Evolutionary conservation across 2,113 vertebrate genomes (phyloP), one percentile per base, ranked within the genome.

Genomic region (Gallinago jamesoni): DNA sequence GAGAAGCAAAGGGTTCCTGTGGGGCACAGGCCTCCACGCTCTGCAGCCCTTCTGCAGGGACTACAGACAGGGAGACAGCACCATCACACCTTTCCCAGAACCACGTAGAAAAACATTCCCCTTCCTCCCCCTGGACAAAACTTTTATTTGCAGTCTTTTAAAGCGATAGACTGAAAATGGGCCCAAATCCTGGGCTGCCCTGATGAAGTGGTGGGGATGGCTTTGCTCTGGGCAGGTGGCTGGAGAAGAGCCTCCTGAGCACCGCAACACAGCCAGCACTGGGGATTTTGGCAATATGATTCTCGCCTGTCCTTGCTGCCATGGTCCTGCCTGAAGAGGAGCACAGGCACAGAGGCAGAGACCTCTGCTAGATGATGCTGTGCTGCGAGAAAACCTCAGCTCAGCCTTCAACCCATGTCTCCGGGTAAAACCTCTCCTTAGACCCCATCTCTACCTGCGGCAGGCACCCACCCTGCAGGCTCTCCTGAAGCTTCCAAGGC

Each of bases 191-290:
- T 13, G n/a, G 23, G 45, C n/a, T 63, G 28, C 4, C 18, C 7
- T 1, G 2, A 1, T 7, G 31, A 7, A 23, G 31, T 0, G 0
- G 23, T 47, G 28, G 28, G 20, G 39, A 23, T 10, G 8, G 9
- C 25, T 9, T 57, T 50, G 24, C 31, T 50, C 39, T 21, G 56
- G 16, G 4, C 7, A 52, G 24, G 47, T 4, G 25, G 10, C 28
- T 57, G 30, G 4, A 76, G 5, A 66, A 30, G 12, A 53, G 16
- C 16, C 19, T 47, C 10, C 37, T 0, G 4, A 63, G 25, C 6
- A 3, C 5, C 7, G 9, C 0, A 1, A 3, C 1, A 1, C 28
- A 0, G 0, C n/a, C 41, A 56, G 27, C 35, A 24, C 12, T 2
- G 19, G 22, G 15, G 41, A 50, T 47, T 67, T 24, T 41, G 39